A percentile compares a stretch with the other conserved stretches of the same genome.
Conservation (phyloP, 2,888 invertebrate species). For the Zygogramma bicolorata region DNA sequence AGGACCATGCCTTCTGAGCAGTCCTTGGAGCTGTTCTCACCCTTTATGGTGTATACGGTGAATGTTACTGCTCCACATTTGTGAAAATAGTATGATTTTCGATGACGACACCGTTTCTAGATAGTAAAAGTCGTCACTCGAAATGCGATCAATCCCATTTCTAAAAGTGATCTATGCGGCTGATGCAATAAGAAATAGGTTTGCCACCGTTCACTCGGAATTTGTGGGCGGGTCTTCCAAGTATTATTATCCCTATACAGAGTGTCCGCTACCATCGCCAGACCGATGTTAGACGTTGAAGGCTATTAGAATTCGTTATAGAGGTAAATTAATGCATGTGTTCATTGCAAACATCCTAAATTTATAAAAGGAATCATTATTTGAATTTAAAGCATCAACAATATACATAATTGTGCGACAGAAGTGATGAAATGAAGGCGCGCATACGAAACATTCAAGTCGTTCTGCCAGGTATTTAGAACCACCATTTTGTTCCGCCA, state of each 20-base stretch:
- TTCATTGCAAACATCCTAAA: too few relatives aligned
- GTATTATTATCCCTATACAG: neutral
- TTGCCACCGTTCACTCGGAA: neutral
- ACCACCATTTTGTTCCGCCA: too few relatives aligned
- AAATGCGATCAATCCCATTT: slow-evolving; percentile 5
- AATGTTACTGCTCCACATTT: neutral
- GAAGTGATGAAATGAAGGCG: too few relatives aligned
- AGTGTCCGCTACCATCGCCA: neutral
- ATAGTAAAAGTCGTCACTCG: neutral
- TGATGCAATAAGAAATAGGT: neutral
- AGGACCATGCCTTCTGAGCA: neutral
- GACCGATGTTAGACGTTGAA: too few relatives aligned
- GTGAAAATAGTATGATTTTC: neutral
- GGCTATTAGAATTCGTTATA: too few relatives aligned
- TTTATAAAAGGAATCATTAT: too few relatives aligned
- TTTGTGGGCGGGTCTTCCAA: neutral
- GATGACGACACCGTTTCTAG: neutral
- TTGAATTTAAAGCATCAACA: too few relatives aligned
- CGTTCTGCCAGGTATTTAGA: too few relatives aligned
- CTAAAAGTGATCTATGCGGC: neutral
- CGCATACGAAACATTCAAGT: too few relatives aligned
- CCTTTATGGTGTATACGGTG: too few relatives aligned
- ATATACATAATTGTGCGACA: too few relatives aligned
- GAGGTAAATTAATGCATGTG: too few relatives aligned
- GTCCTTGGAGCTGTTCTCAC: neutral